A percentile compares a stretch with the other conserved stretches of the same genome.
phyloP scores from a whole-genome alignment of 2,113 vertebrate genomes.

The Gnathonemus echidnorhynchus region DNA sequence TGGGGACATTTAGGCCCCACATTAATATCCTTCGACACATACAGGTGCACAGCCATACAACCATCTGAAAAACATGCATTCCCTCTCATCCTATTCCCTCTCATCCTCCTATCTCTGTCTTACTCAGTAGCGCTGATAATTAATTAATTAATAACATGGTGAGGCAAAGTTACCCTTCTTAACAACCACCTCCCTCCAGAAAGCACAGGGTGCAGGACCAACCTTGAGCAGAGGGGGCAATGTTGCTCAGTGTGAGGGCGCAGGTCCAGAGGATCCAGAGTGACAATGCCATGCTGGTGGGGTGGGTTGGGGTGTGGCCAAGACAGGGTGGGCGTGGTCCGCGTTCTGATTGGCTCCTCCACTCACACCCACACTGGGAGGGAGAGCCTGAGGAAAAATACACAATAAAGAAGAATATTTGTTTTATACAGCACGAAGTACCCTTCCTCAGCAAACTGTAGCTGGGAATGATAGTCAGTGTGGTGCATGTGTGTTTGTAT shows the following conservation, averaged over 20 bases:
- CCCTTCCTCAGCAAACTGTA: not conserved
- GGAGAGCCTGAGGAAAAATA: constrained; percentile 9
- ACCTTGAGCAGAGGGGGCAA: constrained; percentile 26
- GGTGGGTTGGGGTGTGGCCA: not conserved
- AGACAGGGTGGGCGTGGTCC: not conserved
- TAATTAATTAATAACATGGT: not conserved
- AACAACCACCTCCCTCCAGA: not conserved
- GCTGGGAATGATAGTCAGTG: not conserved
- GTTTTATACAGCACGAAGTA: not conserved
- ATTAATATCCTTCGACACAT: not conserved
- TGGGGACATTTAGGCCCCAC: not conserved
- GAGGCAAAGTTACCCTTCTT: not conserved
- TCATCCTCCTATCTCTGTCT: not conserved
- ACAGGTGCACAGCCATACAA: not conserved
- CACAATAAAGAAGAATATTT: not conserved
- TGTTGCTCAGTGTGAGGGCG: constrained; percentile 22
- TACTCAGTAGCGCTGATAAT: not conserved
- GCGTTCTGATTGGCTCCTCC: constrained; percentile 6
- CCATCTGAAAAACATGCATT: not conserved
- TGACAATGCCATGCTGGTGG: constrained; percentile 20
- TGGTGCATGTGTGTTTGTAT: not conserved
- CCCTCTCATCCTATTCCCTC: too few relatives aligned
- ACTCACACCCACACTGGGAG: not conserved
- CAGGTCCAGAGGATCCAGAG: constrained; percentile 24
- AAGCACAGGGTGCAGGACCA: not conserved